Base-by-base conservation (phyloP, 2,113 vertebrate genomes). In the Epinephelus fuscoguttatus region DNA sequence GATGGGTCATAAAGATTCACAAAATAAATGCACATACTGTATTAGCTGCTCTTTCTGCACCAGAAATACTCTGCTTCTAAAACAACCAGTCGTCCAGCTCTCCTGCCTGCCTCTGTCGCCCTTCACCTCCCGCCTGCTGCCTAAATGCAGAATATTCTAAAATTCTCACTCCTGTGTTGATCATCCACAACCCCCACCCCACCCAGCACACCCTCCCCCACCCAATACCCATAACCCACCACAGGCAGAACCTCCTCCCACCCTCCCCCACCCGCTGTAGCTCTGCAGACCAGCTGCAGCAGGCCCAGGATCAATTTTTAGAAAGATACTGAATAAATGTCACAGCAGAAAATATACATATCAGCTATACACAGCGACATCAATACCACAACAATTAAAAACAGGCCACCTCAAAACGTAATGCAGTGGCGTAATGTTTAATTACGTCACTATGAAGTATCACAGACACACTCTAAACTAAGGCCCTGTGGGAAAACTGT, bases 251-350 rank as follows among this genome's bases (percentile, higher is more conserved):
- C 45, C 33, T 40, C 57, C 69, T 30, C 50, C 50, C 25, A 14
- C 78, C 78, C 84, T 70, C 63, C 85, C 85, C 82, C 81, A 57
- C 70, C 70, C 25, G 21, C 47, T 49, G 70, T 18, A 69, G 79
- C 55, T 80, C 86, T 88, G 91, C 88, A 89, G 87, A 90, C 84
- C 86, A 84, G 82, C 91, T 88, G 87, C 84, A 78, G 78, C 84
- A 86, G 79, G 80, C 75, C 86, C 3, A 9, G 59, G 85, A 91
- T 93, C 87, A 89, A 87, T 88, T 91, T 85, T 88, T 88, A 88
- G 79, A 75, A 70, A 82, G 75, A 90, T 72, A 42, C 72, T 3
- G 69, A 80, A 84, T 80, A 80, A 89, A 82, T 74, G 61, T 78
- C 87, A 75, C 19, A 57, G 77, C 69, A 73, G 62, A 13, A 66